phyloP scores from a whole-genome alignment of 2,797 vertebrate species.

The Acrossocheilus fasciatus region DNA sequence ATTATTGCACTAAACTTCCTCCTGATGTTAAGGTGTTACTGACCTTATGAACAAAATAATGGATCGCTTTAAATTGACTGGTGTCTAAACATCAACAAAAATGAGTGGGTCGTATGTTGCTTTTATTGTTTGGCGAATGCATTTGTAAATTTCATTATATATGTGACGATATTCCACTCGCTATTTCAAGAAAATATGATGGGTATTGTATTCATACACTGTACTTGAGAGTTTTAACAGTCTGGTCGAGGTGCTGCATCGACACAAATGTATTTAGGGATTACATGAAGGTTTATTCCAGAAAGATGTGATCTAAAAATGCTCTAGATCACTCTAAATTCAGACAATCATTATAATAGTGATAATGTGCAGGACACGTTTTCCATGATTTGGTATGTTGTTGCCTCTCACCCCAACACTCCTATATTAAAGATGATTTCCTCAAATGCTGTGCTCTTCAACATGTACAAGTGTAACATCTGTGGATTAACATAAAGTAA shows the following conservation, averaged over 20 bases:
- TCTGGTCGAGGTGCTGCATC: conserved; percentile 44
- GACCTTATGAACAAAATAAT: background rate
- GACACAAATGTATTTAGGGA: conserved; percentile 2
- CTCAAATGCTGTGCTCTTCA: conserved; percentile 10
- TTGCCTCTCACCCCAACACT: conserved; percentile 71
- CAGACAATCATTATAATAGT: conserved; percentile 79
- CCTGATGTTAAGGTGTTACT: background rate
- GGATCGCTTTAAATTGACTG: background rate
- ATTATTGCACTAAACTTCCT: background rate
- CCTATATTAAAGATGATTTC: conserved; percentile 81
- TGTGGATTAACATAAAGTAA: background rate
- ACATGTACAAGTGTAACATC: conserved; percentile 3
- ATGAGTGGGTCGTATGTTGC: background rate
- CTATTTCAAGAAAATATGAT: background rate
- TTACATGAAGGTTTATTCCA: conserved; percentile 54
- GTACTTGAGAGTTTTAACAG: conserved; percentile 63
- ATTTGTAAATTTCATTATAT: background rate
- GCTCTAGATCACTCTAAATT: conserved; percentile 62
- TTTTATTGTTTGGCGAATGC: conserved; percentile 17
- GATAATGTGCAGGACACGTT: conserved; percentile 63
- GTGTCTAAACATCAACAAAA: background rate
- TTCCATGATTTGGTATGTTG: conserved; percentile 65
- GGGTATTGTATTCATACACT: conserved; percentile 41
- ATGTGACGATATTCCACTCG: background rate
- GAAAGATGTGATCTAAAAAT: conserved; percentile 51